These are phyloP conservation scores for Syrrhaptes paradoxus DNA, from an alignment of 2,113 vertebrate species.

Conservation along the genomic window DNA sequence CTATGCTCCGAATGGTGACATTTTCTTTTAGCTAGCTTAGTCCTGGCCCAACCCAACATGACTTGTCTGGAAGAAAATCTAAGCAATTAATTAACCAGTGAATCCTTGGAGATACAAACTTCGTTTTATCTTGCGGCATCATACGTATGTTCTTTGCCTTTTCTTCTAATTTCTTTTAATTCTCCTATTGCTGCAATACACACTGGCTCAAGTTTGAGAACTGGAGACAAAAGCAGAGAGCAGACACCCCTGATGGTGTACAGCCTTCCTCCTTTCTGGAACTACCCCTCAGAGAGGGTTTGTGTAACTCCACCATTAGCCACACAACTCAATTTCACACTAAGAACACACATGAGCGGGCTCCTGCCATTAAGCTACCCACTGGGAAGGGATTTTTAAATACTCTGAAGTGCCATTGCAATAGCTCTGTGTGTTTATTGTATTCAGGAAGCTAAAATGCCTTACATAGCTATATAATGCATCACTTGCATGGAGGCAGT, in stretches of 20 bases:
- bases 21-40: background rate
- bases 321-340: background rate
- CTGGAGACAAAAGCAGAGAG: background rate
- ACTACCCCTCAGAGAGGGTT: background rate
- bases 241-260: background rate
- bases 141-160: background rate
- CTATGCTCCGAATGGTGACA: background rate
- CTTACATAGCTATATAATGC: background rate
- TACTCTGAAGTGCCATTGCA: background rate
- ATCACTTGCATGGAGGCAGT: background rate
- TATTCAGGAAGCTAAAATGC: background rate
- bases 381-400: background rate
- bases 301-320: background rate
- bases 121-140: background rate
- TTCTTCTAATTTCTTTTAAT: background rate
- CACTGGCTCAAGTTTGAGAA: background rate
- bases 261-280: background rate
- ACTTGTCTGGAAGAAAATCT: background rate
- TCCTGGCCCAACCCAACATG: background rate
- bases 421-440: background rate
- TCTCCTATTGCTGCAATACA: background rate
- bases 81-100: background rate
- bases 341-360: background rate
- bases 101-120: background rate
- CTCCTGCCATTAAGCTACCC: background rate